A percentile compares a stretch with the other conserved stretches of the same genome.
phyloP scores from a whole-genome alignment of 2,888 invertebrate genomes.

The Lithophane ornitopus region DNA sequence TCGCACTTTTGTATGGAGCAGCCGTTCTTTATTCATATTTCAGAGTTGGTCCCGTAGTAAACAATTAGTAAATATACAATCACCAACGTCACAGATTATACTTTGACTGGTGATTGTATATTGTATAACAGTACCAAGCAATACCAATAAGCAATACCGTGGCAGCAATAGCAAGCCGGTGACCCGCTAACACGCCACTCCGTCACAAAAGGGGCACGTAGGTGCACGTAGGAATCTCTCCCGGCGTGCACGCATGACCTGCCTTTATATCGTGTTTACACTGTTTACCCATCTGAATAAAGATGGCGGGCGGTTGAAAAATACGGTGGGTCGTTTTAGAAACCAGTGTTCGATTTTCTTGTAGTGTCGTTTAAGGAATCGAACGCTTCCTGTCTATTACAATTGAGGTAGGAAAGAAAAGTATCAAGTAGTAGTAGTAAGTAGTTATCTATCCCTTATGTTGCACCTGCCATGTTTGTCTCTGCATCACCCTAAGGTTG shows the following conservation, averaged over 20 bases:
- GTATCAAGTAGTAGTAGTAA: no score
- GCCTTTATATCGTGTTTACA: slow-evolving; percentile 65
- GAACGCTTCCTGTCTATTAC: no score
- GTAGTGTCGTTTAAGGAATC: slow-evolving; percentile 1
- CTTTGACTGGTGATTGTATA: no score
- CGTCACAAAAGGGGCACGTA: slow-evolving; percentile 70
- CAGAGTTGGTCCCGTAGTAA: not conserved
- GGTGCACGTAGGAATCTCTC: slow-evolving; percentile 69
- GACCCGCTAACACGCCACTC: slow-evolving; percentile 51
- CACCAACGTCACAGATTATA: not conserved
- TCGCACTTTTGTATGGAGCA: not conserved
- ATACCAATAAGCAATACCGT: slow-evolving; percentile 28
- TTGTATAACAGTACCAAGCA: no score
- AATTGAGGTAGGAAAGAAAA: not conserved
- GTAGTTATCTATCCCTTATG: no score
- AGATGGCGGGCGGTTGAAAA: slow-evolving; percentile 40
- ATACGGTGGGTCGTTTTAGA: not conserved
- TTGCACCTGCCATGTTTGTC: no score
- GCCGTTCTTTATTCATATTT: not conserved
- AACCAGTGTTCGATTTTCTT: not conserved
- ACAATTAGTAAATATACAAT: no score
- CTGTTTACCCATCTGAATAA: slow-evolving; percentile 62
- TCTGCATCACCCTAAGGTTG: no score
- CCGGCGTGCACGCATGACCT: slow-evolving; percentile 66
- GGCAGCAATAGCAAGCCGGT: slow-evolving; percentile 30